These are phyloP conservation scores for Hypotaenidia okinawae DNA, from an alignment of 2,797 vertebrate genomes.

Conservation along the genomic window DNA sequence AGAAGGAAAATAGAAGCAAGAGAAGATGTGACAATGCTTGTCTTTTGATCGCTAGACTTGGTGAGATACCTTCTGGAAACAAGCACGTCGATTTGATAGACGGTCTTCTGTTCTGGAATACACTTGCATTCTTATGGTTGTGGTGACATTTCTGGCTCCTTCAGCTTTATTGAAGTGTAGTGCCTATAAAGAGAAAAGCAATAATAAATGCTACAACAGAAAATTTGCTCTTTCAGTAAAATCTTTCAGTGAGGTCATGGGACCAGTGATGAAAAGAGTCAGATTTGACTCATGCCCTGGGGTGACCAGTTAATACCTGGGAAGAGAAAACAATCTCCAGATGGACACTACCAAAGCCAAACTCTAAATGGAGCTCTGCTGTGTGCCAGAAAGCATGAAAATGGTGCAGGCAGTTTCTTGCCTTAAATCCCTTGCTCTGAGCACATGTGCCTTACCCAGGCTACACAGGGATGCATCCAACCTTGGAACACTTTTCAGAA, in stretches of 20 bases:
- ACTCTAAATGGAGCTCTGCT: background rate
- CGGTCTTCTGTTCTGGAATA: conserved; percentile 54
- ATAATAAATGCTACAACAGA: background rate
- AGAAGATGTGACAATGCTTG: background rate
- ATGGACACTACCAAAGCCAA: background rate
- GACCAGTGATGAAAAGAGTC: background rate
- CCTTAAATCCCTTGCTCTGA: background rate
- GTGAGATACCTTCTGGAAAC: conserved; percentile 73
- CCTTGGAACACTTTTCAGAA: background rate
- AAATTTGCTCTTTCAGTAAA: background rate
- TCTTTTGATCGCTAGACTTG: background rate
- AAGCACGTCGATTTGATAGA: conserved; percentile 37
- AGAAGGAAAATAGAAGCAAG: background rate
- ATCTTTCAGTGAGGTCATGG: background rate
- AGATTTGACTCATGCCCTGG: background rate
- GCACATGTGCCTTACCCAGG: background rate
- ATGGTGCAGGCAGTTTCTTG: background rate
- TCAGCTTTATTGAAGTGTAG: conserved; percentile 69
- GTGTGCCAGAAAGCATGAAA: background rate
- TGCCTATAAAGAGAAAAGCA: conserved; percentile 59
- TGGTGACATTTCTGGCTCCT: background rate
- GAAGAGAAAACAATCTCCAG: background rate
- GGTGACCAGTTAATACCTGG: background rate
- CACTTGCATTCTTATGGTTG: conserved; percentile 9
- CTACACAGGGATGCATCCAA: background rate